These are phyloP conservation scores for Rhagophthalmus giganteus DNA, from an alignment of 2,888 invertebrate genomes.

Conservation along the genomic window DNA sequence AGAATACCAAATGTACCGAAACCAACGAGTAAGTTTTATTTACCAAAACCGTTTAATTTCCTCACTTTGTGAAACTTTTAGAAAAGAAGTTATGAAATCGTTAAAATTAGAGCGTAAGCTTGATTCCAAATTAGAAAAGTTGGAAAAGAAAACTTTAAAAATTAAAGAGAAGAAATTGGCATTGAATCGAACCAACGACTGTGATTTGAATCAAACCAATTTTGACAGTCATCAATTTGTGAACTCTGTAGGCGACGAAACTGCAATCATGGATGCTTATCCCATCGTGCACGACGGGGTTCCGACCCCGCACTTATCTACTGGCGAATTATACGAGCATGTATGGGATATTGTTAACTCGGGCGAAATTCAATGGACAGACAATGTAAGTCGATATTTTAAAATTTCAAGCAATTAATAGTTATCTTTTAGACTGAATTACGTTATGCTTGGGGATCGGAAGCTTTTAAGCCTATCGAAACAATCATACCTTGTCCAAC, in stretches of 20 bases:
- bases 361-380: slow-evolving; percentile 50
- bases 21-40: slow-evolving; percentile 8
- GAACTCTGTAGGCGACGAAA: slow-evolving; percentile 8
- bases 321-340: slow-evolving; percentile 51
- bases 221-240: slow-evolving; percentile 5
- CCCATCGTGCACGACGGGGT: slow-evolving; percentile 24
- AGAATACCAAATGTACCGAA: not conserved
- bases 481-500: slow-evolving; percentile 47
- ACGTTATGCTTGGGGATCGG: slow-evolving; percentile 54
- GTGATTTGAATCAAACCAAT: slow-evolving; percentile 28
- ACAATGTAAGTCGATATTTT: slow-evolving; percentile 39
- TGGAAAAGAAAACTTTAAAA: slow-evolving; percentile 53
- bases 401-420: slow-evolving; percentile 3
- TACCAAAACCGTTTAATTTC: no score
- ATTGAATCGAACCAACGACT: slow-evolving; percentile 40
- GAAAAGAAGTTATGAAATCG: slow-evolving; percentile 33
- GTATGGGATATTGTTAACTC: slow-evolving; percentile 53
- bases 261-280: slow-evolving; percentile 34
- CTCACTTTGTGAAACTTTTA: no score
- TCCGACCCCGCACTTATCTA: slow-evolving; percentile 42
- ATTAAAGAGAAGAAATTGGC: slow-evolving; percentile 52
- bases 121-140: slow-evolving; percentile 52
- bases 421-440: slow-evolving; percentile 49
- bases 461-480: slow-evolving; percentile 47
- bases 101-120: slow-evolving; percentile 48